phyloP scores from a whole-genome alignment of 2,113 vertebrate genomes.

The Chlamydotis undulata region DNA sequence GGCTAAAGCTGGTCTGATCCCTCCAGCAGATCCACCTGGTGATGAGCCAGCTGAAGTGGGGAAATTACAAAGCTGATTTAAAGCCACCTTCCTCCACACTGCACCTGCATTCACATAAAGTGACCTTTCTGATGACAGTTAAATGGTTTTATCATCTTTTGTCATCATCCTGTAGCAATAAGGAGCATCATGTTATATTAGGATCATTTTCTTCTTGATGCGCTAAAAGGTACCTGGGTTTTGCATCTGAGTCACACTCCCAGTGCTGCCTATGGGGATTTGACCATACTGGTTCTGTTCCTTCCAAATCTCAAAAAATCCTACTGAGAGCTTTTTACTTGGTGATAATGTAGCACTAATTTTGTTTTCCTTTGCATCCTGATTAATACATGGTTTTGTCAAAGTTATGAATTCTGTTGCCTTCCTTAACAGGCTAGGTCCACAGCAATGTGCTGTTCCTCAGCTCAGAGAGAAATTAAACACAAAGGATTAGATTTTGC shows the following conservation, averaged over 20 bases:
- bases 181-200: not conserved
- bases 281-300: not conserved
- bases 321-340: not conserved
- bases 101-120: not conserved
- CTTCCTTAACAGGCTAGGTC: not conserved
- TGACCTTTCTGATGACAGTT: not conserved
- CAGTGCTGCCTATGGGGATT: not conserved
- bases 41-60: not conserved
- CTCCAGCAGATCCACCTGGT: not conserved
- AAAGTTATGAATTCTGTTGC: not conserved
- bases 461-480: not conserved
- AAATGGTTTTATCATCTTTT: not conserved
- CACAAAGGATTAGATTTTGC: not conserved
- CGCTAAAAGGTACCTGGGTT: not conserved
- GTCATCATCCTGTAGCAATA: not conserved
- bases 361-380: not conserved
- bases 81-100: not conserved
- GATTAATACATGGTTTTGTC: not conserved
- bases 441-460: not conserved
- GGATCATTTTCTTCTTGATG: not conserved
- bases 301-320: not conserved
- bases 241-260: not conserved
- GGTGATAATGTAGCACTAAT: not conserved
- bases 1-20: conserved; percentile 20
- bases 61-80: conserved; percentile 9